A percentile compares a stretch with the other conserved stretches of the same genome.
Conservation (phyloP, 2,888 invertebrate genomes). For the Alsophila aescularia region DNA sequence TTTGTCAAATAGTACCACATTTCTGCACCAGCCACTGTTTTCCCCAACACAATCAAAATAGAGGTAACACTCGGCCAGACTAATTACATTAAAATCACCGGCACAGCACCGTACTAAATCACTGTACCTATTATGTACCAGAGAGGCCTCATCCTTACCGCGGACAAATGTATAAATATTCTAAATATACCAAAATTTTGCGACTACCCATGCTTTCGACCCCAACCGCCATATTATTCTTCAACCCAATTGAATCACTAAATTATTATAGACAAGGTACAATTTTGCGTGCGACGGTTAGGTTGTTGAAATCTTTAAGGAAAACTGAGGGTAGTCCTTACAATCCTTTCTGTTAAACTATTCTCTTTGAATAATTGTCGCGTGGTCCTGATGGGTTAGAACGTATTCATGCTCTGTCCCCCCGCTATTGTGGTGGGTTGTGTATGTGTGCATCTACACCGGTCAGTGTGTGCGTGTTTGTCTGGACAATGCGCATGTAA, state of each 20-base stretch:
- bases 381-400: conserved; percentile 83
- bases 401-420: conserved; percentile 78
- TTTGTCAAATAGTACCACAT: background rate
- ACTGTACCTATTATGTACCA: conserved; percentile 77
- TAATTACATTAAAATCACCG: conserved; percentile 79
- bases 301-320: conserved; percentile 40
- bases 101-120: conserved; percentile 75
- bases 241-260: conserved; percentile 38
- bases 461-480: conserved; percentile 31
- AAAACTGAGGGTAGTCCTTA: conserved; percentile 52
- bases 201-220: conserved; percentile 32
- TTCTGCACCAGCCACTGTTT: conserved; percentile 31
- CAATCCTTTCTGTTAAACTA: conserved; percentile 85
- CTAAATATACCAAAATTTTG: conserved; percentile 79
- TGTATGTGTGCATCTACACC: conserved; percentile 3
- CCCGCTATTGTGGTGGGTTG: conserved; percentile 73
- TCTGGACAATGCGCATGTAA: conserved; percentile 52
- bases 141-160: conserved; percentile 70
- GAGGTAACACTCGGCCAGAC: conserved; percentile 68
- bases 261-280: conserved; percentile 7
- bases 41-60: conserved; percentile 62
- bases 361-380: conserved; percentile 85
- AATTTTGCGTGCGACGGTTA: conserved; percentile 23
- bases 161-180: conserved; percentile 81
- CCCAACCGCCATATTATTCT: conserved; percentile 11